These are phyloP conservation scores for Peromyscus melanophrys DNA, from an alignment of 2,797 vertebrate species.

Conservation along the genomic window DNA sequence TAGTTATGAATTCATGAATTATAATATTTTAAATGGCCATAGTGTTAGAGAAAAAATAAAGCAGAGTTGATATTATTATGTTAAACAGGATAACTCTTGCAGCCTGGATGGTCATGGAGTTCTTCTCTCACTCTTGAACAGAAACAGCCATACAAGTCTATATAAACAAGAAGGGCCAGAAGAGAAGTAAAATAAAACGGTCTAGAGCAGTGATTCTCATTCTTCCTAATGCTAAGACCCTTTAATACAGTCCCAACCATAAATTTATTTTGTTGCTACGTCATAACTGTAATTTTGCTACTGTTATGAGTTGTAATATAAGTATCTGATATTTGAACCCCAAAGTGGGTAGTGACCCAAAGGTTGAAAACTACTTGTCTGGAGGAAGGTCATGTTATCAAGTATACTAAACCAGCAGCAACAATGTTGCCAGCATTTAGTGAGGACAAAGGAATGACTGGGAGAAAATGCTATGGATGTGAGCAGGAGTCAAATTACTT, in stretches of 20 bases:
- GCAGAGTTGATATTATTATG: background rate
- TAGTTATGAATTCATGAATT: background rate
- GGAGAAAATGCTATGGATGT: rapidly evolving
- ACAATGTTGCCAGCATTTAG: rapidly evolving
- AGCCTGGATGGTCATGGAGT: too few species aligned
- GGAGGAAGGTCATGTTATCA: background rate
- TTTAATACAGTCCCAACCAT: background rate
- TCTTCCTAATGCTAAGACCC: background rate
- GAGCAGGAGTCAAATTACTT: background rate
- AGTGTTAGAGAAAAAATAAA: background rate
- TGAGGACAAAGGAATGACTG: background rate
- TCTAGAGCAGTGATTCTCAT: background rate
- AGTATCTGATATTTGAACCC: background rate
- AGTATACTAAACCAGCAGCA: background rate
- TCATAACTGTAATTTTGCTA: background rate
- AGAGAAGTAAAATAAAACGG: background rate
- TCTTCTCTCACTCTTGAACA: background rate
- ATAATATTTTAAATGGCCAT: background rate
- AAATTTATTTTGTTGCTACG: background rate
- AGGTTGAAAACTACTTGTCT: background rate
- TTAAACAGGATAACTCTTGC: background rate
- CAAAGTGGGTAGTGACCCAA: background rate
- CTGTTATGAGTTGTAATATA: background rate
- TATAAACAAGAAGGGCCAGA: background rate
- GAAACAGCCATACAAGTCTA: background rate